phyloP scores from a whole-genome alignment of 2,797 vertebrate species.

The Peromyscus nudipes region DNA sequence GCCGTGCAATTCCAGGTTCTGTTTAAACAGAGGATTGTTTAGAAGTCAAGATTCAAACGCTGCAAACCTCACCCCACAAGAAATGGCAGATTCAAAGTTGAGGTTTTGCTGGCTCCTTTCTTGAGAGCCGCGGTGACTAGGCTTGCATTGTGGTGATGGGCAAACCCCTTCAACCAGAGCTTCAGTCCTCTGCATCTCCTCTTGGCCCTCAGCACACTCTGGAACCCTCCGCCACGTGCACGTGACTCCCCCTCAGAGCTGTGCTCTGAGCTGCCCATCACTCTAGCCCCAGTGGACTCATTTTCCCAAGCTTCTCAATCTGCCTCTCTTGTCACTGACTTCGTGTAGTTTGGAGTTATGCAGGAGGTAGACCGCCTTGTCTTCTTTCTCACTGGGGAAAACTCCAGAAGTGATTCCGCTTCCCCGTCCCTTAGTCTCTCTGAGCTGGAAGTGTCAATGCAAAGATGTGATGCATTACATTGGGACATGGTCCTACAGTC shows the following conservation, averaged over 20 bases:
- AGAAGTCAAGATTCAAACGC: slow-evolving; percentile 50
- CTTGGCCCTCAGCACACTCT: background rate
- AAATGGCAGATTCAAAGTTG: background rate
- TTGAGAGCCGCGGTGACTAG: background rate
- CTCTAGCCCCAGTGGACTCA: background rate
- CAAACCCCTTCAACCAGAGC: rapidly evolving
- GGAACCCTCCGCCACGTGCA: background rate
- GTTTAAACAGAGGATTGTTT: slow-evolving; percentile 66
- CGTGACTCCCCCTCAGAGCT: background rate
- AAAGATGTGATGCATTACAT: background rate
- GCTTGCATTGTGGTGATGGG: background rate
- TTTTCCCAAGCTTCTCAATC: background rate
- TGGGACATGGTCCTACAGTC: background rate
- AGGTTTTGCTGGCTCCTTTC: background rate
- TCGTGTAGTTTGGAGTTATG: background rate
- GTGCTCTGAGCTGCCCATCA: background rate
- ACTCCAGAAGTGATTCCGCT: background rate
- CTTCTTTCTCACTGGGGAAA: background rate
- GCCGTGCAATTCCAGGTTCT: slow-evolving; percentile 69
- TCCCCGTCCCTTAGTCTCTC: background rate
- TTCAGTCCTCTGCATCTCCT: background rate
- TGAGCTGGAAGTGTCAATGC: background rate
- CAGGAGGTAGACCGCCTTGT: background rate
- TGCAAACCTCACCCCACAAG: background rate
- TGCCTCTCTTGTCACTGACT: rapidly evolving